Evolutionary conservation across 2,797 vertebrate genomes (phyloP).

Genomic region (Psittacula echo): DNA sequence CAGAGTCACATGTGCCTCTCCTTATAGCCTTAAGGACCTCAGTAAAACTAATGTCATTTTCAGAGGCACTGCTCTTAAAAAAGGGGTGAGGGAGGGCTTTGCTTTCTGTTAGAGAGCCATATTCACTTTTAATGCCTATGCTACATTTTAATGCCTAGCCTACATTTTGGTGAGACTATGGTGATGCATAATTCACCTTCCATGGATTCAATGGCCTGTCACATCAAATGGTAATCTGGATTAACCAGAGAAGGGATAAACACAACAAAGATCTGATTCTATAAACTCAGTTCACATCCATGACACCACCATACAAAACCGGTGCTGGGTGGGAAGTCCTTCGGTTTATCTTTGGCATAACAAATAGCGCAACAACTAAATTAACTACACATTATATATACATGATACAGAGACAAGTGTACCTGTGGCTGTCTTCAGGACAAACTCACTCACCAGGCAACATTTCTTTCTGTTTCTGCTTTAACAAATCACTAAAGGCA

Average conservation of each 20-base stretch:
- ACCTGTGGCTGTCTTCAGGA: neutral
- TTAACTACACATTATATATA: neutral
- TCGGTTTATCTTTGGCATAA: neutral
- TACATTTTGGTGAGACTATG: neutral
- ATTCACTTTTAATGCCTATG: neutral
- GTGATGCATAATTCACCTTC: neutral
- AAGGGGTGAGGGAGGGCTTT: neutral
- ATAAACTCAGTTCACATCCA: neutral
- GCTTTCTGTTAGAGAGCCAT: neutral
- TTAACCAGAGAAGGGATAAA: neutral
- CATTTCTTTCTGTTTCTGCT: neutral
- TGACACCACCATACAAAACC: neutral
- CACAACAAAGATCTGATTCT: neutral
- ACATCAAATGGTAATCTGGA: neutral
- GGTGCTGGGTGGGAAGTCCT: neutral
- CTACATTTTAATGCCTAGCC: neutral
- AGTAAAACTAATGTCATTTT: constrained; percentile 11
- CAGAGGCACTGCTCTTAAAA: neutral
- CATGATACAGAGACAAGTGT: neutral
- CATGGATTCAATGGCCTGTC: neutral
- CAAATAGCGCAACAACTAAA: neutral
- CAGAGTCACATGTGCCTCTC: neutral
- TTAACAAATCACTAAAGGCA: neutral
- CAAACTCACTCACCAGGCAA: neutral
- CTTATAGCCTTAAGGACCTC: constrained; percentile 15